Evolutionary conservation across 2,888 invertebrate genomes (phyloP), one percentile per base, ranked within the genome.

Genomic region (Lagria hirta): DNA sequence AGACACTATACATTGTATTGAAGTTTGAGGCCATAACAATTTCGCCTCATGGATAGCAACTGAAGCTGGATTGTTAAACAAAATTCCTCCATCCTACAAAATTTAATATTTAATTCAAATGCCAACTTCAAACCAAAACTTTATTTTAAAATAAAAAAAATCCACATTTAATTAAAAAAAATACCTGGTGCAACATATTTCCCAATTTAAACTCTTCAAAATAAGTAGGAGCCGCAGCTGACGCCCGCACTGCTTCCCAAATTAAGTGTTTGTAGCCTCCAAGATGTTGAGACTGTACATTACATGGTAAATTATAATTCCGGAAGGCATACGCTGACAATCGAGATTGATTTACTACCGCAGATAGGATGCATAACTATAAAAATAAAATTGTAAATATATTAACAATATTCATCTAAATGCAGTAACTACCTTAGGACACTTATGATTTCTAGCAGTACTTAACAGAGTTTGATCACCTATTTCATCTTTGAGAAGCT

Each of bases 201-300:
- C 82, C 82, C 11, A 84, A 73, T 51, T 78, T 76, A 64, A 83
- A 87, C 71, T 91, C 93, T 63, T 86, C 83, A 73, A 92, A 95
- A 75, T 92, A 93, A 0, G 89, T 88, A 2, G 94, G 95, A 3
- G 94, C 94, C 26, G 94, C 93, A 24, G 92, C 88, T 1, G 91
- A 91, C 0, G 94, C 94, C 53, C 92, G 74, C 14, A 90, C 84
- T 7, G 88, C 87, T 73, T 91, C 84, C 90, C 91, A 93, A 42
- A 90, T 72, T 52, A 74, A 73, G 51, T 86, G 81, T 46, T 80
- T 76, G 52, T 80, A 76, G 32, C 82, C 81, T 28, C 92, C 92
- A 41, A 80, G 77, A 69, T 88, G 82, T 61, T 82, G 80, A 52
- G 84, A 80, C 51, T 83, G 81, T 12, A 81, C 77, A 38, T 82